These are phyloP conservation scores for Bradysia coprophila DNA, from an alignment of 1,140 invertebrate genomes.

Conservation along the genomic window DNA sequence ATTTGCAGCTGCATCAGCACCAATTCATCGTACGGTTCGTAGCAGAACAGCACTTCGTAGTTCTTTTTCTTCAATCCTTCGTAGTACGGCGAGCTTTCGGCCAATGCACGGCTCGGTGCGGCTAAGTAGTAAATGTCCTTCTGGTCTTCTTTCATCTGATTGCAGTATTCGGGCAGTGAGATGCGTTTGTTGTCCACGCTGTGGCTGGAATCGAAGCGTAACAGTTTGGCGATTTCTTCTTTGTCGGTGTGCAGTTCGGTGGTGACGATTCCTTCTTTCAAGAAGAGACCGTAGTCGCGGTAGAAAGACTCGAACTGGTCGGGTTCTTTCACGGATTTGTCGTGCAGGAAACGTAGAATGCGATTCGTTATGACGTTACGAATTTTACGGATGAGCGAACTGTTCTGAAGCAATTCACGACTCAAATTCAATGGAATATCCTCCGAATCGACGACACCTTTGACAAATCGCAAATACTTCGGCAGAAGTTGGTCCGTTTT, in stretches of 20 bases:
- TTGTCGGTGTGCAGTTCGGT: constrained; percentile 61
- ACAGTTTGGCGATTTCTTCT: constrained; percentile 79
- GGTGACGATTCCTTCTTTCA: constrained; percentile 89
- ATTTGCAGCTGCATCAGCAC: constrained; percentile 78
- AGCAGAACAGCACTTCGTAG: constrained; percentile 87
- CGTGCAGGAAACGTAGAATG: constrained; percentile 70
- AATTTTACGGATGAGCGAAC: constrained; percentile 75
- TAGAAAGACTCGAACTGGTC: constrained; percentile 77
- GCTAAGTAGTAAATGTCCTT: constrained; percentile 85
- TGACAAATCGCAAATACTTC: constrained; percentile 86
- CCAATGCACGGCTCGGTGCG: constrained; percentile 78
- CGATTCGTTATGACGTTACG: constrained; percentile 67
- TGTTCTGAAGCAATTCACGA: constrained; percentile 88
- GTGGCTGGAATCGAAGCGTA: constrained; percentile 84
- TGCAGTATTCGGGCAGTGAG: constrained; percentile 73
- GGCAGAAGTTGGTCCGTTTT: constrained; percentile 81
- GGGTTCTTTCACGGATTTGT: constrained; percentile 67
- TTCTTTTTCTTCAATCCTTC: constrained; percentile 77
- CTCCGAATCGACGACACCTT: constrained; percentile 93
- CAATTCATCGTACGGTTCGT: constrained; percentile 89
- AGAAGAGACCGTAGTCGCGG: constrained; percentile 77
- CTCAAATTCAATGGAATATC: constrained; percentile 96
- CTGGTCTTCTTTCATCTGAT: constrained; percentile 54
- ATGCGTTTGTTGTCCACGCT: constrained; percentile 50
- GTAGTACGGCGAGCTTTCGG: constrained; percentile 85